Evolutionary conservation across 2,113 vertebrate species (phyloP), one percentile per base, ranked within the genome.

Genomic region (Tiliqua scincoides): DNA sequence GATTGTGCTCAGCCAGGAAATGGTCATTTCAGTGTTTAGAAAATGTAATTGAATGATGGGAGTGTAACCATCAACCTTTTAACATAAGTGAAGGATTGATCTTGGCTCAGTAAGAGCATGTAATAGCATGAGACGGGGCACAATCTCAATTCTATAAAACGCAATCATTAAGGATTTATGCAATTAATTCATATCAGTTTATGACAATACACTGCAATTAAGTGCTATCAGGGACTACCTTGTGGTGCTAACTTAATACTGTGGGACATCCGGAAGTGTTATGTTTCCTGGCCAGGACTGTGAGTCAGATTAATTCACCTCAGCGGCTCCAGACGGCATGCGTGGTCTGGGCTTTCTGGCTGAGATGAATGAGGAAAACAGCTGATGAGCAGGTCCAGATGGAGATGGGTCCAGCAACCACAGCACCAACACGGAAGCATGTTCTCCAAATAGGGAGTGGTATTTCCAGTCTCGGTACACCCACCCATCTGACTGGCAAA

Each of bases 171-270:
- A 87, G 84, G 3, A 52, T 86, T 88, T 91, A 76, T 85, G 72
- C 89, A 91, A 81, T 91, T 72, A 70, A 35, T 89, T 87, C 75
- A 79, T 79, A 93, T 90, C 82, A 91, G 71, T 88, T 74, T 88
- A 62, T 89, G 87, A 78, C 85, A 87, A 88, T 86, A 32, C 79
- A 37, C 85, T 88, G 67, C 92, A 86, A 59, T 71, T 89, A 91
- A 90, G 48, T 75, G 1, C 62, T 90, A 68, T 89, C 90, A 77
- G 83, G 54, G 81, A 68, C 84, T 54, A 82, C 71, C 79, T 92
- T 87, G 43, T 89, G 70, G 32, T 17, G 57, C 30, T 79, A 71
- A 82, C 85, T 87, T 83, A 3, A 2, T 89, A 85, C 21, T 70
- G 85, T 88, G 73, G 84, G 81, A 79, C 71, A 79, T 90, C 6